A percentile compares a stretch with the other conserved stretches of the same genome.
Conservation (phyloP, 2,797 vertebrate species). For the Yasuhikotakia modesta region DNA sequence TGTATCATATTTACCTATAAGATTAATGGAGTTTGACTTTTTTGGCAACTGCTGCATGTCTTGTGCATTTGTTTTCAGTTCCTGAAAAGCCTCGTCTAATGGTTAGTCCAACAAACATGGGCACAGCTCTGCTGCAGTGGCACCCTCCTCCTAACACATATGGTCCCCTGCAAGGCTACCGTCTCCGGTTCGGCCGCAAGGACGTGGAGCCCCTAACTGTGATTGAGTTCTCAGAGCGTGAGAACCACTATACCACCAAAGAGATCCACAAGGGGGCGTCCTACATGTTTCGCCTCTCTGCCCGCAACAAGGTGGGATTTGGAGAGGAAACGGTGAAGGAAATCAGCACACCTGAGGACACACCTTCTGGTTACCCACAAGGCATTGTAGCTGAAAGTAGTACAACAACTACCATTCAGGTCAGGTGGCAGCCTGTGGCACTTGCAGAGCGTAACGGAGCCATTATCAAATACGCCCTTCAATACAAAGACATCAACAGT, state of each 20-base stretch:
- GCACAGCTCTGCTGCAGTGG: slow-evolving; percentile 97
- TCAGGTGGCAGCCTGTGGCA: slow-evolving; percentile 90
- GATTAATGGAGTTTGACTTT: neutral
- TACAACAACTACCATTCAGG: slow-evolving; percentile 90
- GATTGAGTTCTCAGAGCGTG: slow-evolving; percentile 93
- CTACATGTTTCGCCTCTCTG: slow-evolving; percentile 92
- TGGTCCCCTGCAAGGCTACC: slow-evolving; percentile 91
- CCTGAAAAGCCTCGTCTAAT: slow-evolving; percentile 95
- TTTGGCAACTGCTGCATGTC: neutral
- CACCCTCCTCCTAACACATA: slow-evolving; percentile 90
- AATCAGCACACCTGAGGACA: slow-evolving; percentile 90
- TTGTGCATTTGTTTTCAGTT: slow-evolving; percentile 76
- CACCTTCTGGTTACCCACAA: slow-evolving; percentile 93
- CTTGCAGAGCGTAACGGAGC: slow-evolving; percentile 92
- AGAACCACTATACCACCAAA: slow-evolving; percentile 97
- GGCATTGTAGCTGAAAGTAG: slow-evolving; percentile 88
- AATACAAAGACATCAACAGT: slow-evolving; percentile 98
- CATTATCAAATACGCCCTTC: slow-evolving; percentile 92
- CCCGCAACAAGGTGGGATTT: slow-evolving; percentile 97
- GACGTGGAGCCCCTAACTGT: slow-evolving; percentile 88
- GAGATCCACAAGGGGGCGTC: slow-evolving; percentile 97
- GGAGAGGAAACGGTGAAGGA: slow-evolving; percentile 98
- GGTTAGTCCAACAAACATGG: slow-evolving; percentile 98
- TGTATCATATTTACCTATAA: neutral
- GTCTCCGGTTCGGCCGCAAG: slow-evolving; percentile 94